These are phyloP conservation scores for Petaurus breviceps DNA, from an alignment of 2,113 vertebrate genomes.

Conservation along the genomic window DNA sequence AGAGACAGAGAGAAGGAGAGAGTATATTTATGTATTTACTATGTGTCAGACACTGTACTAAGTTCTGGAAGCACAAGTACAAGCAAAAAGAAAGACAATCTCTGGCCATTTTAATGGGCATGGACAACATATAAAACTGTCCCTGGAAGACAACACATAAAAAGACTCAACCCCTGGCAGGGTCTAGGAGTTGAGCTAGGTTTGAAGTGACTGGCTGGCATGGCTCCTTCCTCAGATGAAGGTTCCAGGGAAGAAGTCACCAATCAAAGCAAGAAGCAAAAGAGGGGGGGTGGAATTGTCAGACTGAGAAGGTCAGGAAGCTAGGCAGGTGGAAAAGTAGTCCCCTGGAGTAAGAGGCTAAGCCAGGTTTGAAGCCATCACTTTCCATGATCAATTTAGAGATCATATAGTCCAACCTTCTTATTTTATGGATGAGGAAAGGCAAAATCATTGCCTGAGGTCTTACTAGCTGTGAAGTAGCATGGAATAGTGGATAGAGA, in stretches of 20 bases:
- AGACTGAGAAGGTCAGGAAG: not conserved
- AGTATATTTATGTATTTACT: not conserved
- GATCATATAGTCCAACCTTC: not conserved
- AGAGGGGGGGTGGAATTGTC: not conserved
- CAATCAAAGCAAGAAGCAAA: not conserved
- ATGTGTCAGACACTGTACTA: not conserved
- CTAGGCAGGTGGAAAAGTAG: not conserved
- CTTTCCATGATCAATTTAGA: not conserved
- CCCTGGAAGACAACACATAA: too few species aligned
- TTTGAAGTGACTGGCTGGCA: not conserved
- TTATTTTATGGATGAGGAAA: not conserved
- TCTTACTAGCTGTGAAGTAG: not conserved
- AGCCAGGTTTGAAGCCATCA: not conserved
- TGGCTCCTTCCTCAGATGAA: not conserved
- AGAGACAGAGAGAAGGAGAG: too few species aligned
- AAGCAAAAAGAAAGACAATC: not conserved
- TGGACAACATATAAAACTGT: too few species aligned
- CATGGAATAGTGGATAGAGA: not conserved
- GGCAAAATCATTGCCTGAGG: not conserved
- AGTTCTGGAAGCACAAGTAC: not conserved
- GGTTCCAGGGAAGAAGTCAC: not conserved
- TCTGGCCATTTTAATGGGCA: not conserved
- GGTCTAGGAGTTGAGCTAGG: not conserved
- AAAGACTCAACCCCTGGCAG: not conserved
- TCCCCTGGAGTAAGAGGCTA: not conserved